These are phyloP conservation scores for Anthopleura xanthogrammica DNA, from an alignment of 92 coral and sea anemone species.

Conservation along the genomic window DNA sequence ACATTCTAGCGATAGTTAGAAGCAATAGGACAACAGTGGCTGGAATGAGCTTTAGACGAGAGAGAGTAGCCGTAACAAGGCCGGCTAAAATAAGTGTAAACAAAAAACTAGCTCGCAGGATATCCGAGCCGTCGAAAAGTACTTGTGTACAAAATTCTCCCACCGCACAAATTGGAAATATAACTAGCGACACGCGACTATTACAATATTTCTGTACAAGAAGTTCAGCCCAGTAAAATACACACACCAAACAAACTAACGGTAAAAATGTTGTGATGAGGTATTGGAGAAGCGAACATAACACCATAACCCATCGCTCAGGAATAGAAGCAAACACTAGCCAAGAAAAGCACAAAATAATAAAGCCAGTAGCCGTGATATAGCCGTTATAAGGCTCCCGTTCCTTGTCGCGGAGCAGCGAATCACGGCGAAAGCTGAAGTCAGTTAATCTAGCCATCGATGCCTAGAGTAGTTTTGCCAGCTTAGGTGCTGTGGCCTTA, in stretches of 20 bases:
- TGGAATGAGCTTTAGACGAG: conserved; percentile 76
- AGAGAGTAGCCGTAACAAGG: conserved; percentile 69
- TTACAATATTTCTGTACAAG: conserved; percentile 94
- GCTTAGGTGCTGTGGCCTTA: not conserved
- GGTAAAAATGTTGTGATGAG: conserved; percentile 78
- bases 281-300: conserved; percentile 74
- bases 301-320: conserved; percentile 71
- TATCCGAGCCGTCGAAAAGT: conserved; percentile 86
- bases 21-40: conserved; percentile 66
- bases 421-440: conserved; percentile 43
- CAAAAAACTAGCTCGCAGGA: conserved; percentile 76
- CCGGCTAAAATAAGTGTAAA: conserved; percentile 75
- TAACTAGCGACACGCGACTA: conserved; percentile 79
- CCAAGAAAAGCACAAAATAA: conserved; percentile 73
- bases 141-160: conserved; percentile 95
- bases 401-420: conserved; percentile 76
- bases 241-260: conserved; percentile 80
- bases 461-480: conserved; percentile 20
- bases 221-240: conserved; percentile 96
- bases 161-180: conserved; percentile 87
- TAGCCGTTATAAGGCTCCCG: conserved; percentile 96
- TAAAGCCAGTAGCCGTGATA: conserved; percentile 79
- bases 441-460: conserved; percentile 44
- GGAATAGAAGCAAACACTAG: conserved; percentile 92
- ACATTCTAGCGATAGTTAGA: conserved; percentile 71